Percentiles rank a stretch among this genome's conserved stretches.
Evolutionary conservation across 2,797 vertebrate genomes (phyloP).

Genomic region (Gouania willdenowi): DNA sequence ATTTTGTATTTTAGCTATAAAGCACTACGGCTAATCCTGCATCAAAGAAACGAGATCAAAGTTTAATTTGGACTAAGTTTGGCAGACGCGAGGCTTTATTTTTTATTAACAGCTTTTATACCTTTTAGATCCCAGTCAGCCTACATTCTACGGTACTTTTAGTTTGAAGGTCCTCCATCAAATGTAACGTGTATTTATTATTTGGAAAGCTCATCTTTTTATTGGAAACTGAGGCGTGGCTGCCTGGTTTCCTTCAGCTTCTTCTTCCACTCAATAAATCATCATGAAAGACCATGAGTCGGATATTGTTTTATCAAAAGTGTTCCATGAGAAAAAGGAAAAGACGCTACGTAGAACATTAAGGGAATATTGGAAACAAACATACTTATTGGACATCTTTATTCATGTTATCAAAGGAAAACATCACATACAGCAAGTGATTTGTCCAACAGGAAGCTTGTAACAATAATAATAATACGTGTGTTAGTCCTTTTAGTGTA

Average conservation of each 20-base stretch:
- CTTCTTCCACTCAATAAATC: constrained; percentile 53
- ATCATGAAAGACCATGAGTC: too few relatives aligned
- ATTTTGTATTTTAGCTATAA: constrained; percentile 12
- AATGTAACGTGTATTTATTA: constrained; percentile 36
- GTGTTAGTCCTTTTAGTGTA: too few relatives aligned
- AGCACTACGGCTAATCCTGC: constrained; percentile 15
- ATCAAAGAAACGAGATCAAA: background rate
- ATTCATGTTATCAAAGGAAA: too few relatives aligned
- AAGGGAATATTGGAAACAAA: too few relatives aligned
- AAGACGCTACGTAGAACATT: too few relatives aligned
- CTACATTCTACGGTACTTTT: constrained; percentile 23
- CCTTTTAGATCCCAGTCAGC: constrained; percentile 17
- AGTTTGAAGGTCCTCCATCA: too few relatives aligned
- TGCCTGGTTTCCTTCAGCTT: constrained; percentile 25
- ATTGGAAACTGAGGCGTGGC: constrained; percentile 28
- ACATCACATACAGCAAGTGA: too few relatives aligned
- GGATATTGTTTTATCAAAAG: too few relatives aligned
- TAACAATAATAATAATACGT: too few relatives aligned
- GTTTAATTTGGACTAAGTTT: background rate
- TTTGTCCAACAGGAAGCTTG: too few relatives aligned
- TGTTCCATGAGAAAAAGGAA: too few relatives aligned
- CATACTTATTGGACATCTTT: too few relatives aligned
- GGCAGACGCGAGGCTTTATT: constrained; percentile 28
- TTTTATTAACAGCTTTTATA: constrained; percentile 1
- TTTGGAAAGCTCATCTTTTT: background rate